phyloP scores from a whole-genome alignment of 2,797 vertebrate species.

The Enteromius anoplus region DNA sequence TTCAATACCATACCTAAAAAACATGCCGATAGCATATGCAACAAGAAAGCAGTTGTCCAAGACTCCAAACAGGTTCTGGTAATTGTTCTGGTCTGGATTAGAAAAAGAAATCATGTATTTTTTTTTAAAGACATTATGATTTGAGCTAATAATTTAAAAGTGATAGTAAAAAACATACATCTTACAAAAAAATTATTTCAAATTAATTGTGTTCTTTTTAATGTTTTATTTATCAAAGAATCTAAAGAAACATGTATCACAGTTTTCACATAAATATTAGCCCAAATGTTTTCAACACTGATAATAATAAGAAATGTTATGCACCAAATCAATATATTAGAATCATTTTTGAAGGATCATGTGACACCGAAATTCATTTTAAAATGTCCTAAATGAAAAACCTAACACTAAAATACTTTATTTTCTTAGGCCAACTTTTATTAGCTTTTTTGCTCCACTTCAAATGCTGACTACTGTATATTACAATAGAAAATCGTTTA shows the following conservation, averaged over 20 bases:
- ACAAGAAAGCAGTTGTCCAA: slow-evolving; percentile 96
- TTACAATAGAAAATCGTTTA: not conserved
- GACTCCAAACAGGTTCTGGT: slow-evolving; percentile 87
- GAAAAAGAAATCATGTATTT: too few relatives aligned
- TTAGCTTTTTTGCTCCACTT: too few relatives aligned
- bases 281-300: not conserved
- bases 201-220: not conserved
- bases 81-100: slow-evolving; percentile 87
- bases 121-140: too few relatives aligned
- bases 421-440: too few relatives aligned
- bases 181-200: not conserved
- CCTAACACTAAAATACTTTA: too few relatives aligned
- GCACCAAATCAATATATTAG: not conserved
- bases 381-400: not conserved
- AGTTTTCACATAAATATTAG: not conserved
- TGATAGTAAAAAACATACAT: not conserved
- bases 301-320: not conserved
- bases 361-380: not conserved
- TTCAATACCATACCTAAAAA: slow-evolving; percentile 82
- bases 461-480: too few relatives aligned
- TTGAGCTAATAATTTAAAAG: too few relatives aligned
- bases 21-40: slow-evolving; percentile 97
- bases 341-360: not conserved
- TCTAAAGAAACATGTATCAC: not conserved
- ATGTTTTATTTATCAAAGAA: not conserved